Evolutionary conservation across 2,888 invertebrate species (phyloP), one percentile per base, ranked within the genome.

Genomic region (Folsomia candida): DNA sequence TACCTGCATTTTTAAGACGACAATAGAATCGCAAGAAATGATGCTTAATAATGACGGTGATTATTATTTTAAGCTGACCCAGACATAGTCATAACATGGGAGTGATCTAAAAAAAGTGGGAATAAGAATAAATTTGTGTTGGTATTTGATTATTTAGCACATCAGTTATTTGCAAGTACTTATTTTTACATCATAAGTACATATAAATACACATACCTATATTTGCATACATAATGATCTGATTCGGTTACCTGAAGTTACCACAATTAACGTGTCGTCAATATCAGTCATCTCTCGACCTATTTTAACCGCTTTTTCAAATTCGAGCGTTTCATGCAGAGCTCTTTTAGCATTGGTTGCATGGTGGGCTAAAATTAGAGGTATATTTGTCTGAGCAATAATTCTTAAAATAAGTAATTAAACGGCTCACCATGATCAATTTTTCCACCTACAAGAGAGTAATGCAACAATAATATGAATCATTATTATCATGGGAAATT

Each of bases 261-360:
- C 92, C 0, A 94, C 87, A 26, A 93, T 89, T 1, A 94, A 83
- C 0, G 94, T 94, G 26, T 94, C 91, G 58, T 87, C 83, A 20
- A 84, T 83, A 67, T 84, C 84, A 0, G 90, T 89, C 76, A 90
- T 80, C 1, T 85, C 82, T 67, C 85, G 81, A 0, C 92, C 90
- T 78, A 83, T 84, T 73, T 86, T 81, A 18, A 91, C 86, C 0
- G 94, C 90, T 77, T 89, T 86, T 37, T 89, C 87, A 81, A 92
- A 88, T 81, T 91, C 90, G 0, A 91, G 85, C 0, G 92, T 90
- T 81, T 94, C 94, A 76, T 90, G 89, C 0, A 94, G 82, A 0
- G 94, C 91, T 47, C 87, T 85, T 51, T 85, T 86, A 0, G 90
- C 89, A 63, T 65, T 65, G 1, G 65, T 65, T 2, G 65, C 86